phyloP scores from a whole-genome alignment of 1,140 invertebrate genomes.

The Philopotamus ludificatus region DNA sequence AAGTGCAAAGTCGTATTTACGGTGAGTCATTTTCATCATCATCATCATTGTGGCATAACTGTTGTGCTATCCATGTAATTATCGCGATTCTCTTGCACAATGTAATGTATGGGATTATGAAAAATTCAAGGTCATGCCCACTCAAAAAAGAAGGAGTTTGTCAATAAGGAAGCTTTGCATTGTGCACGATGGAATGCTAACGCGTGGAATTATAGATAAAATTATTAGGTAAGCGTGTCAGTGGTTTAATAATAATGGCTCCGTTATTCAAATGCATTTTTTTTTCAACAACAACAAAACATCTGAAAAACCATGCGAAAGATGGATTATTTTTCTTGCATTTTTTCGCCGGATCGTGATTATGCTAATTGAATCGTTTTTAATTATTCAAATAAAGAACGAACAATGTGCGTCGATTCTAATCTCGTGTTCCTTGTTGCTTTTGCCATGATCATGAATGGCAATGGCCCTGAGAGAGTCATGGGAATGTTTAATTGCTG shows the following conservation, averaged over 20 bases:
- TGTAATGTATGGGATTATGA: background rate
- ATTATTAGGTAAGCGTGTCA: background rate
- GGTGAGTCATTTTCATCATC: conserved; percentile 26
- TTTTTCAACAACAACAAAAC: background rate
- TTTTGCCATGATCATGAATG: too few relatives aligned
- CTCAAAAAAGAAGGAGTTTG: background rate
- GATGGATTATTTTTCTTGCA: too few relatives aligned
- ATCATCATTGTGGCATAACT: background rate
- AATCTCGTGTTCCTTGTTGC: too few relatives aligned
- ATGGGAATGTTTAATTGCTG: too few relatives aligned
- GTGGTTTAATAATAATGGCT: background rate
- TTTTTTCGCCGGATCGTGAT: too few relatives aligned
- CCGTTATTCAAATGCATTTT: background rate
- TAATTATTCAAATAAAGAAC: too few relatives aligned
- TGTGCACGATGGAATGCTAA: background rate
- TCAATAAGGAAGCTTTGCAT: background rate
- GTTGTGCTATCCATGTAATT: background rate
- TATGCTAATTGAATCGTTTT: too few relatives aligned
- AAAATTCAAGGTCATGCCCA: background rate
- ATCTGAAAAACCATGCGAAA: too few relatives aligned
- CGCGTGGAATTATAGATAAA: background rate
- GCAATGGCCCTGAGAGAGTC: too few relatives aligned
- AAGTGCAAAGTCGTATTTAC: conserved; percentile 38
- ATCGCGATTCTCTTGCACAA: background rate
- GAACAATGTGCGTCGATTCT: too few relatives aligned